Conservation (phyloP, 2,113 vertebrate genomes). For the Podarcis cretensis region DNA sequence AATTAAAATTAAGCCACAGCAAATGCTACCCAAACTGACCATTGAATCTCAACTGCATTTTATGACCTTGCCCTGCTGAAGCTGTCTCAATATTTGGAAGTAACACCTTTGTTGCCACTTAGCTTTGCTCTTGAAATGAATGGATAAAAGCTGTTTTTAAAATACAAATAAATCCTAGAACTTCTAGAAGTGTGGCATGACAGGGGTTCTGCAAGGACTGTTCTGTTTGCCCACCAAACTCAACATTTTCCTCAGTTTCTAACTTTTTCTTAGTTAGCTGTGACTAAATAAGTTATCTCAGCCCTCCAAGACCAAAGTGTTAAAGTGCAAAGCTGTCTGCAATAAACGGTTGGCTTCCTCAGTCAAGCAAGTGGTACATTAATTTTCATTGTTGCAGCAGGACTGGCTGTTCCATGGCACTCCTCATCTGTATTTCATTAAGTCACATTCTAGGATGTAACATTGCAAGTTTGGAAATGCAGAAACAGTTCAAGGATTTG, state of each 20-base stretch:
- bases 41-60: background rate
- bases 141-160: background rate
- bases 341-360: constrained; percentile 37
- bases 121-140: background rate
- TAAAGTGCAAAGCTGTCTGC: constrained; percentile 53
- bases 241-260: background rate
- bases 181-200: background rate
- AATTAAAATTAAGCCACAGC: background rate
- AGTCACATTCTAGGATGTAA: constrained; percentile 51
- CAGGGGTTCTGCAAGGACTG: background rate
- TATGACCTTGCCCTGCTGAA: background rate
- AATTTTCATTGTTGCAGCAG: constrained; percentile 58
- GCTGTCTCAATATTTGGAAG: background rate
- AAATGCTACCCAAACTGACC: background rate
- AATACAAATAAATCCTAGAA: accelerated
- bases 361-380: constrained; percentile 6
- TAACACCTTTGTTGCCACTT: background rate
- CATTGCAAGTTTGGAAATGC: constrained; percentile 54
- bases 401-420: constrained; percentile 43
- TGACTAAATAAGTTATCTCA: constrained; percentile 36
- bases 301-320: constrained; percentile 33
- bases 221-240: background rate
- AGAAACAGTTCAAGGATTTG: constrained; percentile 68
- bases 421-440: constrained; percentile 59
- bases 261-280: constrained; percentile 34